Base-by-base conservation (phyloP, 2,113 vertebrate genomes). In the Osmerus eperlanus region DNA sequence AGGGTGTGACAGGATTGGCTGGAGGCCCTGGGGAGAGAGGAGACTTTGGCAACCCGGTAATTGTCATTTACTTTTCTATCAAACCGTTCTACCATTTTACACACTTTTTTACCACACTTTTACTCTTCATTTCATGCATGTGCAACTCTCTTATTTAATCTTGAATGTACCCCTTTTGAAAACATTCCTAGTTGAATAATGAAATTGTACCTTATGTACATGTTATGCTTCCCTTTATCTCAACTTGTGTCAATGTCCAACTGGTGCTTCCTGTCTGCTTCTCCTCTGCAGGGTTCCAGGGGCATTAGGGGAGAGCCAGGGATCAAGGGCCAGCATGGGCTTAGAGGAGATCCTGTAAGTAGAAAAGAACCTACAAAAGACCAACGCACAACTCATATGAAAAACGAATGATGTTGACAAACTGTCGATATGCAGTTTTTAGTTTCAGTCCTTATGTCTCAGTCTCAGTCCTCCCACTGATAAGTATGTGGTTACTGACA, bases 271-370 rank as follows among this genome's bases (percentile, higher is more conserved):
- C 15, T 81, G 25, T 74, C 76, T 74, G 70, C 23, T 19, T 70
- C 55, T 69, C 21, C 12, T 61, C 76, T 81, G 77, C 79, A 96
- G 95, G 95, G 95, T 59, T 91, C 79, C 82, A 92, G 85, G 51
- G 94, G 94, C 15, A 83, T 79, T 66, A 78, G 66, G 77, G 94
- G 95, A 73, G 85, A 85, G 65, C 51, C 72, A 12, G 94, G 94
- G 19, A 79, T 84, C 1, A 80, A 53, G 72, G 95, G 94, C 81
- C 79, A 92, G 71, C 82, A 73, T 88, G 94, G 94, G 68, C 76
- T 94, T 61, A 92, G 92, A 91, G 94, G 95, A 83, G 93, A 95
- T 85, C 87, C 88, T 79, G 95, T 95, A 72, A 92, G 93, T 83
- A 12, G n/a, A 56, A 54, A 54, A 59, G 21, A 19, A 21, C 11